phyloP scores from a whole-genome alignment of 2,113 vertebrate genomes.

The Antechinus flavipes region DNA sequence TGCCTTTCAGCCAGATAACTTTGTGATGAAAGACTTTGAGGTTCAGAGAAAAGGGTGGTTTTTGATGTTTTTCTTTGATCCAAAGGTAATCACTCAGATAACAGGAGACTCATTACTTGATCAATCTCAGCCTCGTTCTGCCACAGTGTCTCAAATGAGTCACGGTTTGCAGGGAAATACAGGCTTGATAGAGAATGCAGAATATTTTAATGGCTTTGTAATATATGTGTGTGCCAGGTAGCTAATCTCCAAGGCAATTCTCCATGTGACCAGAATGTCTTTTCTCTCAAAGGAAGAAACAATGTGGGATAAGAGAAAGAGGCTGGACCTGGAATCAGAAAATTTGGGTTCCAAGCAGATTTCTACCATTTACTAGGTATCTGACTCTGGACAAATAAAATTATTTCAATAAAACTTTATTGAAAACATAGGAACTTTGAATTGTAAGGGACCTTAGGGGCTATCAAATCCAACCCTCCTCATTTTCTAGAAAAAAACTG shows the following conservation, averaged over 20 bases:
- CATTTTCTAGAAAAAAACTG: too few species aligned
- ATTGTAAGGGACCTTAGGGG: too few species aligned
- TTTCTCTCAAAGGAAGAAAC: neutral
- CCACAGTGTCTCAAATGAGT: neutral
- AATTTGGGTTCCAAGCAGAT: neutral
- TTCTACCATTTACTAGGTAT: neutral
- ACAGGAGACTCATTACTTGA: neutral
- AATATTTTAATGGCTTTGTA: neutral
- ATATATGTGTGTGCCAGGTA: neutral
- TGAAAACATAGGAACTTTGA: too few species aligned
- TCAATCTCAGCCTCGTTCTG: neutral
- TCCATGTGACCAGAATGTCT: neutral
- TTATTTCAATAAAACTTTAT: too few species aligned
- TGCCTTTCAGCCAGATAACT: neutral
- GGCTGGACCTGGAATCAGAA: neutral
- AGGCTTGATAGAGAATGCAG: neutral
- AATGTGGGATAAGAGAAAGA: neutral
- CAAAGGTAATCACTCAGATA: neutral
- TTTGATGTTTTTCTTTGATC: conserved; percentile 3
- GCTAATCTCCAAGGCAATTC: neutral
- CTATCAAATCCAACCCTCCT: too few species aligned
- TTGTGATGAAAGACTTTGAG: neutral
- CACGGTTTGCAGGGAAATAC: neutral
- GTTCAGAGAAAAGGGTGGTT: neutral
- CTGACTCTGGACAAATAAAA: neutral